Percentiles rank a stretch among this genome's conserved stretches.
phyloP scores from a whole-genome alignment of 2,797 vertebrate genomes.

The Xiphorhynchus erythropygius region DNA sequence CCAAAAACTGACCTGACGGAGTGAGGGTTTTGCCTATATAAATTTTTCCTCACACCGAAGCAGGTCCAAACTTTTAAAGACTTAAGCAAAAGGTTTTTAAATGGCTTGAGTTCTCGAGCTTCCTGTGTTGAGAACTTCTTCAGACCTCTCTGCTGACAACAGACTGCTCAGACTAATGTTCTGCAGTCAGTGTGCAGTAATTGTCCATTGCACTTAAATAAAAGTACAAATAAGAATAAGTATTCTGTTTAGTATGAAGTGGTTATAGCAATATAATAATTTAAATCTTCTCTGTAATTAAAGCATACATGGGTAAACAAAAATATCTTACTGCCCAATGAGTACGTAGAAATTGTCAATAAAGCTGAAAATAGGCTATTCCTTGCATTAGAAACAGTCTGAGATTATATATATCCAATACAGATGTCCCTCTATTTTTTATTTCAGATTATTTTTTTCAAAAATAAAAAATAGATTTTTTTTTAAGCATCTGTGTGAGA shows the following conservation, averaged over 20 bases:
- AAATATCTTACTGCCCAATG: neutral
- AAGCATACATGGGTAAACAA: neutral
- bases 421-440: neutral
- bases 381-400: neutral
- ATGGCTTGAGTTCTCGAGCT: neutral
- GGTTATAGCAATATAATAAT: neutral
- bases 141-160: neutral
- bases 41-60: neutral
- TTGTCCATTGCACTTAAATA: neutral
- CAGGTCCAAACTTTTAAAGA: neutral
- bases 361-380: neutral
- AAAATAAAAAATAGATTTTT: neutral
- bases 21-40: accelerated
- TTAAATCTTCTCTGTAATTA: neutral
- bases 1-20: neutral
- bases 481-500: neutral
- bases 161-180: neutral
- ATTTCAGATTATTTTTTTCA: neutral
- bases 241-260: neutral
- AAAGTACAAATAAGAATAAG: neutral
- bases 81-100: neutral
- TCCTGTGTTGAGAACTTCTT: neutral
- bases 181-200: neutral
- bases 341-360: neutral
- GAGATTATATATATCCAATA: neutral